These are phyloP conservation scores for Ophioderma brevispina DNA, from an alignment of 35 echinoderm and acorn worm genomes.

Conservation along the genomic window DNA sequence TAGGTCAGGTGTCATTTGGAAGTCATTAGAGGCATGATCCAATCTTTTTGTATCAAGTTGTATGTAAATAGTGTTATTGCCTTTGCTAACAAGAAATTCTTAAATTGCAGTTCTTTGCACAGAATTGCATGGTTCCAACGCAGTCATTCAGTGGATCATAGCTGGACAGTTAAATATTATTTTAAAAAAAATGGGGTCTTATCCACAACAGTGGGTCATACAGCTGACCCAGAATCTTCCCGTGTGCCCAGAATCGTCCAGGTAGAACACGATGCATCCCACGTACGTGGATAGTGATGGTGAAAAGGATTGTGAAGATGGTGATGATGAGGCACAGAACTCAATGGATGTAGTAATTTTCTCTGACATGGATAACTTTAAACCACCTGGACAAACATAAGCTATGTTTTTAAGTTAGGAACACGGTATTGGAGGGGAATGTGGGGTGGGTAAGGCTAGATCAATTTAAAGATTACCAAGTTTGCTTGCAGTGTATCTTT, in stretches of 20 bases:
- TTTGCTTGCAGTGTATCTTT: no score
- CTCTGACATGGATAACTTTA: no score
- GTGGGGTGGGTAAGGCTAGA: no score
- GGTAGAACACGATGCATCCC: slow-evolving; percentile 61
- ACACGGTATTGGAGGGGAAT: no score
- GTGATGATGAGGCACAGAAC: slow-evolving; percentile 64
- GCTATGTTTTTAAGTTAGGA: no score
- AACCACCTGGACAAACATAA: no score
- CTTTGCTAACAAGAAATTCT: not conserved
- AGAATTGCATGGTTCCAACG: not conserved
- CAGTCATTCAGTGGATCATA: not conserved
- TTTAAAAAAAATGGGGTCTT: not conserved
- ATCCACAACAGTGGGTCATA: slow-evolving; percentile 25
- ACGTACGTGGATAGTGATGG: slow-evolving; percentile 51
- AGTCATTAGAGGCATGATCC: no score
- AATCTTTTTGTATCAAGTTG: no score
- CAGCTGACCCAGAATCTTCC: slow-evolving; percentile 48
- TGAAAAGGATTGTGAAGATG: slow-evolving; percentile 67
- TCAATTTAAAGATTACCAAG: no score
- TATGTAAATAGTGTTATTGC: not conserved
- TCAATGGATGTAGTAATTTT: slow-evolving; percentile 55
- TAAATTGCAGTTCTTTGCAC: no score
- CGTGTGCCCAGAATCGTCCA: slow-evolving; percentile 47
- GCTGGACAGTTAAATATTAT: not conserved
- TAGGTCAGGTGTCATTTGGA: no score